Evolutionary conservation across 2,797 vertebrate species (phyloP).

Genomic region (Peromyscus nudipes): DNA sequence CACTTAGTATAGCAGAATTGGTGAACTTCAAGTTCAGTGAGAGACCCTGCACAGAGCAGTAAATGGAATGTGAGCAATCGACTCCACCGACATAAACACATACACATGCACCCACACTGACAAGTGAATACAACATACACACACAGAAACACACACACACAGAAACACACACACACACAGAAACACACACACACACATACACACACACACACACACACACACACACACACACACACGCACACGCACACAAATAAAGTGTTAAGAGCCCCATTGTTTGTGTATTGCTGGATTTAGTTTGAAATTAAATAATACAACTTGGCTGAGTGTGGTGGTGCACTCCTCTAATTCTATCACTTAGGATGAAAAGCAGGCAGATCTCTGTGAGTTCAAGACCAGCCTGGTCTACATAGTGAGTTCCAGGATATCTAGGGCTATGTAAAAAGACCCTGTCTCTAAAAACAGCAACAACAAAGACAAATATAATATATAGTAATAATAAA

Average conservation of each 20-base stretch:
- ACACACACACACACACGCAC: not conserved
- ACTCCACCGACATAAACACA: not conserved
- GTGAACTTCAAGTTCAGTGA: not conserved
- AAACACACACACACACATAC: not conserved
- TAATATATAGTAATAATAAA: not conserved
- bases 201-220: not conserved
- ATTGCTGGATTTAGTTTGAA: not conserved
- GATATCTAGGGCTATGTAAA: not conserved
- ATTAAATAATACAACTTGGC: not conserved
- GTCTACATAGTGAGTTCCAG: not conserved
- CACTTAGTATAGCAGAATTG: not conserved
- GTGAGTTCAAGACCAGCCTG: not conserved
- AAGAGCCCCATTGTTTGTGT: not conserved
- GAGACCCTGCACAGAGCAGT: not conserved
- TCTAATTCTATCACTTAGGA: not conserved
- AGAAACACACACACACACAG: not conserved
- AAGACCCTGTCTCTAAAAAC: not conserved
- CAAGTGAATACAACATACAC: not conserved
- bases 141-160: not conserved
- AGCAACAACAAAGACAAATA: not conserved
- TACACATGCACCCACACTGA: not conserved
- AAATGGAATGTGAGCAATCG: not conserved
- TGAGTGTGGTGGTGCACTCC: not conserved
- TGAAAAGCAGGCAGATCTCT: not conserved
- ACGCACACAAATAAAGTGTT: not conserved